A percentile compares a stretch with the other conserved stretches of the same genome.
These are phyloP conservation scores for Leptodactylus fallax DNA, from an alignment of 2,797 vertebrate genomes.

Conservation along the genomic window DNA sequence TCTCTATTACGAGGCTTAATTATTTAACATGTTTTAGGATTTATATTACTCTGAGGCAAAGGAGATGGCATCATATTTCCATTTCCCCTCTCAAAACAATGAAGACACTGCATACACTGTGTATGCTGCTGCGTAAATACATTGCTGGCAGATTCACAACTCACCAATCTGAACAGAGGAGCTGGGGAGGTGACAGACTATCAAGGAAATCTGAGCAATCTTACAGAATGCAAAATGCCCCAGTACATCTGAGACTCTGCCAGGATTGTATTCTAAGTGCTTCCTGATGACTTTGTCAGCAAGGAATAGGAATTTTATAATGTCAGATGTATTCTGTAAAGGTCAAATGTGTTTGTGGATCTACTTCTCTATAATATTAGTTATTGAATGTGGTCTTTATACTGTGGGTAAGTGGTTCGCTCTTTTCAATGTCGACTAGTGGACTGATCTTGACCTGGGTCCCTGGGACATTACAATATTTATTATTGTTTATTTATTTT, in stretches of 20 bases:
- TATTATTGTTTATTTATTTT: background rate
- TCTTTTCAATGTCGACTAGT: background rate
- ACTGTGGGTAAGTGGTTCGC: background rate
- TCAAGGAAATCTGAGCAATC: slow-evolving; percentile 47
- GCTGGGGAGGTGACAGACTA: slow-evolving; percentile 12
- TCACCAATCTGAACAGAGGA: slow-evolving; percentile 33
- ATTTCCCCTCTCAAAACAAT: slow-evolving; percentile 37
- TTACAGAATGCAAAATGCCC: slow-evolving; percentile 10
- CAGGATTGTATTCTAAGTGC: slow-evolving; percentile 20
- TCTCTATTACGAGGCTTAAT: slow-evolving; percentile 11
- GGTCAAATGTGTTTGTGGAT: slow-evolving; percentile 20
- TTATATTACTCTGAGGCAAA: slow-evolving; percentile 41
- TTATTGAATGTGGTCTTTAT: background rate
- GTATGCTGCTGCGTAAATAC: slow-evolving; percentile 32
- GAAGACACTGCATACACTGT: slow-evolving; percentile 32
- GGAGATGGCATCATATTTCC: slow-evolving; percentile 33
- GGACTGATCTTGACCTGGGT: background rate
- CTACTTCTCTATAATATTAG: background rate
- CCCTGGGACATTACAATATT: background rate
- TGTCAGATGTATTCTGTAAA: background rate
- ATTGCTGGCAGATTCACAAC: slow-evolving; percentile 41
- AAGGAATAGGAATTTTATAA: background rate
- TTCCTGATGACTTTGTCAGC: slow-evolving; percentile 23
- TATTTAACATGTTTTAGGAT: slow-evolving; percentile 35
- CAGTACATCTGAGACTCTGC: slow-evolving; percentile 22